phyloP scores from a whole-genome alignment of 2,113 vertebrate species.

The Gadus chalcogrammus region DNA sequence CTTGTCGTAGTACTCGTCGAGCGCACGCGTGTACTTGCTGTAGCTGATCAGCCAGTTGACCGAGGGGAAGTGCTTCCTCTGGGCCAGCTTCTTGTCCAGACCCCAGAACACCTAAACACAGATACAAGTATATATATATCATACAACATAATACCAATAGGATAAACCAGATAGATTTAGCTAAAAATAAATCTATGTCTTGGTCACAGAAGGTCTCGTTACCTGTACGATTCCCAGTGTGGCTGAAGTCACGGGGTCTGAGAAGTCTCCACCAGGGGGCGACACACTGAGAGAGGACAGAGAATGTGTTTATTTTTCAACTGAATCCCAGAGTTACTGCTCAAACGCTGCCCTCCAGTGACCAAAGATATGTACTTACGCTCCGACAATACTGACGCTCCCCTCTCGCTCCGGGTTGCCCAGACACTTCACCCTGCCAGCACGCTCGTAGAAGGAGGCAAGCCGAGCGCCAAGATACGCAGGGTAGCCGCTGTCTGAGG shows the following conservation, averaged over 20 bases:
- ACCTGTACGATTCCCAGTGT: slow-evolving; percentile 95
- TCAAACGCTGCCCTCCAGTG: slow-evolving; percentile 45
- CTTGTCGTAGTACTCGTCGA: slow-evolving; percentile 96
- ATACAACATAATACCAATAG: not conserved
- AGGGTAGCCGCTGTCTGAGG: slow-evolving; percentile 94
- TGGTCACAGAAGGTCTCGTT: slow-evolving; percentile 6
- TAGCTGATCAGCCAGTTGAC: slow-evolving; percentile 99
- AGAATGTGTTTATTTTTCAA: not conserved
- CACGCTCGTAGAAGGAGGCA: slow-evolving; percentile 95
- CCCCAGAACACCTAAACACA: slow-evolving; percentile 91
- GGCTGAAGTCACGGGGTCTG: slow-evolving; percentile 96
- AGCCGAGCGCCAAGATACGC: slow-evolving; percentile 94
- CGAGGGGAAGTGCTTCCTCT: slow-evolving; percentile 96
- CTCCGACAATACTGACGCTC: slow-evolving; percentile 96
- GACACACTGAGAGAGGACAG: slow-evolving; percentile 80
- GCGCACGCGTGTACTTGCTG: slow-evolving; percentile 92
- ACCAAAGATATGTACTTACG: slow-evolving; percentile 76
- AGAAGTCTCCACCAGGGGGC: slow-evolving; percentile 97
- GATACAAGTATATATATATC: not conserved
- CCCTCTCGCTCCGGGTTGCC: slow-evolving; percentile 98
- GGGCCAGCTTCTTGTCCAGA: slow-evolving; percentile 96
- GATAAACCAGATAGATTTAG: not conserved
- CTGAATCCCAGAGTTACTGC: not conserved
- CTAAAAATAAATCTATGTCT: too few species aligned
- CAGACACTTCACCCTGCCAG: slow-evolving; percentile 93